Percentiles rank a stretch among this genome's conserved stretches.
Evolutionary conservation across 2,797 vertebrate species (phyloP).

Genomic region (Tamandua tetradactyla): DNA sequence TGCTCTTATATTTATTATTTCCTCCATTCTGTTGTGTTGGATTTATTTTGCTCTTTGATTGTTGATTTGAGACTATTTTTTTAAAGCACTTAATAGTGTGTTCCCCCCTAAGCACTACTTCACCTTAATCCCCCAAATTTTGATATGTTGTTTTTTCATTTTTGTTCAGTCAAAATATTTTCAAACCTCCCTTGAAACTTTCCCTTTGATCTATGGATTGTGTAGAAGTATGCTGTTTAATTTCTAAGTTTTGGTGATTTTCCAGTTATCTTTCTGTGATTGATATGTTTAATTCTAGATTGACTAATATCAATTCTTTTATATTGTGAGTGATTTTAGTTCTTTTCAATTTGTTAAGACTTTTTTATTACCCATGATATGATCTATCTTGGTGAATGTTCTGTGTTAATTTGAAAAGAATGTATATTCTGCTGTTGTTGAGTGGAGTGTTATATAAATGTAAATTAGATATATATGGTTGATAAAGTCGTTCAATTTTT

Average conservation of each 20-base stretch:
- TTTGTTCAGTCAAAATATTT: constrained; percentile 6
- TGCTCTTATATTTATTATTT: not conserved
- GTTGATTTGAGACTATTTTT: constrained; percentile 26
- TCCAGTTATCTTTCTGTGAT: not conserved
- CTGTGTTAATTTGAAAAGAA: not conserved
- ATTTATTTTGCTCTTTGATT: not conserved
- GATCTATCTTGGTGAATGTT: not conserved
- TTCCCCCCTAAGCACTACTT: not conserved
- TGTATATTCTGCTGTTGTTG: no score
- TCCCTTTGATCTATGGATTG: not conserved
- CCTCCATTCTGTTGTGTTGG: not conserved
- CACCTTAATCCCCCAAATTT: not conserved
- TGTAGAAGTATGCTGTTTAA: no score
- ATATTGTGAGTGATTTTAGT: no score
- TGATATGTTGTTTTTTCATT: not conserved
- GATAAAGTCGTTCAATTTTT: not conserved
- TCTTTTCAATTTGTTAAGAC: not conserved
- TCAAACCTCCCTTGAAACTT: not conserved
- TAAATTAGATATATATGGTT: not conserved
- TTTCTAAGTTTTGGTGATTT: no score
- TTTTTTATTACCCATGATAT: constrained; percentile 9
- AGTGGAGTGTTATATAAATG: no score
- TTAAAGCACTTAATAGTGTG: not conserved
- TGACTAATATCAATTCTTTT: not conserved
- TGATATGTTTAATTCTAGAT: not conserved